These are phyloP conservation scores for Hoplostethus mediterraneus DNA, from an alignment of 2,797 vertebrate genomes.

Conservation along the genomic window DNA sequence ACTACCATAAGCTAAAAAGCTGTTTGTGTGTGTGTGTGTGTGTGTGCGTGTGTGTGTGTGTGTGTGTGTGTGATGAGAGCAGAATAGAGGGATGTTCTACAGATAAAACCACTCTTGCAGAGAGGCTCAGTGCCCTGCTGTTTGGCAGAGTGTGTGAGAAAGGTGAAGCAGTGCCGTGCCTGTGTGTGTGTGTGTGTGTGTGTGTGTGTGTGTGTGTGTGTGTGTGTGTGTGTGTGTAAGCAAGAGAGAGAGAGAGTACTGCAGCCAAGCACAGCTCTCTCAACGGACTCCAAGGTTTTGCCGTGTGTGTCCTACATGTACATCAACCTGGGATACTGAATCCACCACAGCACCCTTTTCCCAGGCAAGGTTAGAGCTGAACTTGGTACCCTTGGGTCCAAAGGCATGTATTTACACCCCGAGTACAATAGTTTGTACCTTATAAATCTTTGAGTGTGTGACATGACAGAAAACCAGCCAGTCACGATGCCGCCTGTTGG, in stretches of 20 bases:
- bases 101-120: constrained; percentile 1
- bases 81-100: neutral
- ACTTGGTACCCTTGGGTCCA: neutral
- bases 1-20: no score
- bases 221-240: constrained; percentile 3
- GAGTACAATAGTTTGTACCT: constrained; percentile 43
- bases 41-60: neutral
- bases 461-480: constrained; percentile 57
- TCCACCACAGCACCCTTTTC: neutral
- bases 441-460: constrained; percentile 68
- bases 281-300: neutral
- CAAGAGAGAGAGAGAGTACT: neutral
- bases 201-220: constrained; percentile 9
- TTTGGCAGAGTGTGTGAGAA: constrained; percentile 25
- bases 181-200: constrained; percentile 1
- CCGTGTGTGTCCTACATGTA: no score
- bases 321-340: constrained; percentile 9
- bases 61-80: neutral
- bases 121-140: constrained; percentile 13
- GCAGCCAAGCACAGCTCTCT: constrained; percentile 2
- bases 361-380: constrained; percentile 21
- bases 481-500: constrained; percentile 66
- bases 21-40: no score
- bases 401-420: neutral
- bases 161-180: constrained; percentile 16